Conservation (phyloP, 2,888 invertebrate genomes). For the Drosophila subsilvestris region DNA sequence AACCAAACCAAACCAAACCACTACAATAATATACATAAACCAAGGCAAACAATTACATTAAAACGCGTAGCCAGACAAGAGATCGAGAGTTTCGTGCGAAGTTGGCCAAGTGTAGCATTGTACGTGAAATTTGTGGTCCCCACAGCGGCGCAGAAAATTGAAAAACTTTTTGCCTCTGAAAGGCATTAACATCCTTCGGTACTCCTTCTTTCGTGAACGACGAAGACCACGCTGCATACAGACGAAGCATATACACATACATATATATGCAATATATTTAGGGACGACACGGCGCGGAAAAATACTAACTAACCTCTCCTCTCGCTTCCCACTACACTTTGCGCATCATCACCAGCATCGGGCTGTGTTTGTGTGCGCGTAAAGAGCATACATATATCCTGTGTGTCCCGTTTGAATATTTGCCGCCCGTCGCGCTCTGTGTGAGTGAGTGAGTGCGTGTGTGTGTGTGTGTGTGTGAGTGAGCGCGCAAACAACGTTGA, state of each 20-base stretch:
- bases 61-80: constrained; percentile 21
- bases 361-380: constrained; percentile 19
- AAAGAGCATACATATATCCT: not conserved
- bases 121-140: constrained; percentile 21
- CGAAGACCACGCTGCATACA: constrained; percentile 65
- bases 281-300: constrained; percentile 74
- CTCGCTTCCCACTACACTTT: constrained; percentile 49
- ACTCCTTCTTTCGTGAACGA: constrained; percentile 64
- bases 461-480: constrained; percentile 32
- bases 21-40: constrained; percentile 59
- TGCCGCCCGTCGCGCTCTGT: constrained; percentile 17
- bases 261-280: constrained; percentile 64
- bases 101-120: constrained; percentile 36
- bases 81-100: constrained; percentile 27
- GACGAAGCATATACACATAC: constrained; percentile 45
- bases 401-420: constrained; percentile 28
- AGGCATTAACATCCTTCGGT: constrained; percentile 61
- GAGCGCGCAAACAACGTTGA: constrained; percentile 15
- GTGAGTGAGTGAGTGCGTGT: constrained; percentile 43
- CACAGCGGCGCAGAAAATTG: constrained; percentile 30
- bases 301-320: constrained; percentile 71
- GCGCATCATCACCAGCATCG: constrained; percentile 51
- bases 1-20: constrained; percentile 32
- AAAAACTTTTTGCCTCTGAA: constrained; percentile 50
- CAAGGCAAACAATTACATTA: constrained; percentile 44